Evolutionary conservation across 2,113 vertebrate genomes (phyloP).

Genomic region (Emberiza fucata): DNA sequence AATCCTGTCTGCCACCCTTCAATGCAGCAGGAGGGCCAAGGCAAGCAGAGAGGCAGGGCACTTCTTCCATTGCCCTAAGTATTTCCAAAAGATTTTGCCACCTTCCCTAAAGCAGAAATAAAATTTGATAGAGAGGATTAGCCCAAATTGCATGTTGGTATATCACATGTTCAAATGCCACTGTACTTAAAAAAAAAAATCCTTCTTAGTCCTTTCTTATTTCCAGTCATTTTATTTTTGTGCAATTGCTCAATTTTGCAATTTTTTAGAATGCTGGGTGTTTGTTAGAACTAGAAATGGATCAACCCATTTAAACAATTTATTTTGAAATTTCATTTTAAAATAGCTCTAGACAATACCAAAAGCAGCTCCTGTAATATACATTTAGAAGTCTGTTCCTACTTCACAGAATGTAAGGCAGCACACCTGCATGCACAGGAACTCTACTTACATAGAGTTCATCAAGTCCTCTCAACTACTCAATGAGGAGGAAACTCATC

Average conservation of each 20-base stretch:
- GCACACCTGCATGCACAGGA: neutral
- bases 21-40: rapidly evolving
- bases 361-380: neutral
- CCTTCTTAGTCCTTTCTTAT: neutral
- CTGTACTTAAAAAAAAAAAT: neutral
- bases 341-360: neutral
- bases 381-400: neutral
- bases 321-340: neutral
- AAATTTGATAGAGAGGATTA: neutral
- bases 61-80: neutral
- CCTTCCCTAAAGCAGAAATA: neutral
- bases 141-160: neutral
- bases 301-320: neutral
- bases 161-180: neutral
- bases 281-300: neutral
- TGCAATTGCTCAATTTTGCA: neutral
- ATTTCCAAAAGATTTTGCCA: neutral
- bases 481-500: neutral
- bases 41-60: neutral
- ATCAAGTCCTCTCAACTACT: neutral
- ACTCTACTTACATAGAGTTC: neutral
- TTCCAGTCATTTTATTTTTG: neutral
- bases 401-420: neutral
- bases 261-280: neutral
- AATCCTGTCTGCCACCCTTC: neutral